A percentile compares a stretch with the other conserved stretches of the same genome.
Evolutionary conservation across 2,888 invertebrate genomes (phyloP).

Genomic region (Patella depressa): DNA sequence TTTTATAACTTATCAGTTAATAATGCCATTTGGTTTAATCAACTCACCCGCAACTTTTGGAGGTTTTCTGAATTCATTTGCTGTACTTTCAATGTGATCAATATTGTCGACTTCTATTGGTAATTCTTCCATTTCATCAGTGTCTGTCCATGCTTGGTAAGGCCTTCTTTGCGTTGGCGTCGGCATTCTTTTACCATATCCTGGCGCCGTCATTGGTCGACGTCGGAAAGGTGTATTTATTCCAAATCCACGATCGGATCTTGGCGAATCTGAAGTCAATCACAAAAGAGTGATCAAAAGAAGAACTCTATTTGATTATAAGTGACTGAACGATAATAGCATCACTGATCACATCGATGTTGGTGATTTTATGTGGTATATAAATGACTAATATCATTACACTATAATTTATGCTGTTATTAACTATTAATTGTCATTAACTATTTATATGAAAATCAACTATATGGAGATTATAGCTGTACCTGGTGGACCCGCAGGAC

Average conservation of each 20-base stretch:
- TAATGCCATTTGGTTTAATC: too few relatives aligned
- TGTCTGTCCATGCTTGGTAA: neutral
- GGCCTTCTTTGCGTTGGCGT: neutral
- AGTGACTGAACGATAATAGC: neutral
- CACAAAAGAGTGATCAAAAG: neutral
- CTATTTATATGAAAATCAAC: neutral
- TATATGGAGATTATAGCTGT: neutral
- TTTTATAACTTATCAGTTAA: too few relatives aligned
- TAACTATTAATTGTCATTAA: too few relatives aligned
- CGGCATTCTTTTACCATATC: neutral
- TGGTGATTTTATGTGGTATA: neutral
- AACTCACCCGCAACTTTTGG: too few relatives aligned
- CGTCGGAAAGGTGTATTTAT: neutral
- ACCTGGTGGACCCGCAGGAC: constrained; percentile 53
- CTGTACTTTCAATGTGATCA: too few relatives aligned
- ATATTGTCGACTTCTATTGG: too few relatives aligned
- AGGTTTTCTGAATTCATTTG: too few relatives aligned
- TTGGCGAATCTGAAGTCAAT: neutral
- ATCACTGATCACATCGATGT: neutral
- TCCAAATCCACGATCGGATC: neutral
- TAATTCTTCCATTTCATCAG: neutral
- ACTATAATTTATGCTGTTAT: too few relatives aligned
- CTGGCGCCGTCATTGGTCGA: neutral
- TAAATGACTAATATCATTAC: too few relatives aligned
- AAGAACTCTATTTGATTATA: too few relatives aligned